Percentiles rank a stretch among this genome's conserved stretches.
These are phyloP conservation scores for Microctonus hyperodae DNA, from an alignment of 2,888 invertebrate genomes.

Conservation along the genomic window DNA sequence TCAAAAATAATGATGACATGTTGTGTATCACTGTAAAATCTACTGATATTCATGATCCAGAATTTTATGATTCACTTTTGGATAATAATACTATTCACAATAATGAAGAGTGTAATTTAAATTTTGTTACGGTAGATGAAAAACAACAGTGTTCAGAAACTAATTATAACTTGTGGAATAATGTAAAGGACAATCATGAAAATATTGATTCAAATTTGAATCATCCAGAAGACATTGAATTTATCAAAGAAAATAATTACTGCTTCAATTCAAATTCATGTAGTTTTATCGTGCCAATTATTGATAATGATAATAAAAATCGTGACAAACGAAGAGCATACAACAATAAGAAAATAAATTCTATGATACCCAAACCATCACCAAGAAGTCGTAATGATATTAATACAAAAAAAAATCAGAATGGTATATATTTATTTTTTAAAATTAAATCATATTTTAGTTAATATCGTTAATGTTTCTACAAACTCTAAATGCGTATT, in stretches of 20 bases:
- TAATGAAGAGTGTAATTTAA: neutral
- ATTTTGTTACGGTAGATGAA: neutral
- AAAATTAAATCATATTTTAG: too few species aligned
- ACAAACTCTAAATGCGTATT: too few species aligned
- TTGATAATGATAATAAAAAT: conserved; percentile 20
- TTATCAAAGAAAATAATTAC: conserved; percentile 33
- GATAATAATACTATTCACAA: conserved; percentile 12
- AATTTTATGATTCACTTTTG: conserved; percentile 29
- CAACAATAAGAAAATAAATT: conserved; percentile 27
- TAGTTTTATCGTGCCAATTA: conserved; percentile 43
- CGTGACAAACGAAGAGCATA: conserved; percentile 5
- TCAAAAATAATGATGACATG: neutral
- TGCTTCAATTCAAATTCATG: conserved; percentile 44
- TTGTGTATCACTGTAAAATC: neutral
- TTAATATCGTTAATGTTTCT: too few species aligned
- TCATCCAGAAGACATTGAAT: neutral
- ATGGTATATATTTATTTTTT: too few species aligned
- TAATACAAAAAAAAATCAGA: neutral
- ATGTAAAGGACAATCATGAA: neutral
- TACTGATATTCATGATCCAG: conserved; percentile 3
- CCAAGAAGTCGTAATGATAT: neutral
- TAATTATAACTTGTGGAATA: conserved; percentile 3
- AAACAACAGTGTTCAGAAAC: neutral
- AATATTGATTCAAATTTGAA: conserved; percentile 6
- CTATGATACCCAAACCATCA: conserved; percentile 37